Percentiles rank a stretch among this genome's conserved stretches.
Conservation (phyloP, 2,113 vertebrate species). For the Empidonax traillii region DNA sequence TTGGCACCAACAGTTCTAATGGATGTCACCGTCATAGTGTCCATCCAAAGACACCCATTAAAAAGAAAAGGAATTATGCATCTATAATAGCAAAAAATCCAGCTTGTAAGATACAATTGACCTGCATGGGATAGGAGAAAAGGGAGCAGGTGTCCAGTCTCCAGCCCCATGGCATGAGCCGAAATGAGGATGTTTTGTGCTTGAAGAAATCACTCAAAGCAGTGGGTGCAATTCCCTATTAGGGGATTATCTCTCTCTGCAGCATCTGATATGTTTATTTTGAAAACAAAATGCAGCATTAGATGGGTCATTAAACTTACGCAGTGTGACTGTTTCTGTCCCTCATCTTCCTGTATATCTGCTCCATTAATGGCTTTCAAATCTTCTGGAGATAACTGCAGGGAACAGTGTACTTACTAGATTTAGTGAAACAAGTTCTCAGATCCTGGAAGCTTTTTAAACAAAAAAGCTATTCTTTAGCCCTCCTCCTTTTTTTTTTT, state of each 20-base stretch:
- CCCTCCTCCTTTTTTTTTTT: accelerated
- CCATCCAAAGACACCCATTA: neutral
- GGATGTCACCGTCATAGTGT: neutral
- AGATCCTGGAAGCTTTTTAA: neutral
- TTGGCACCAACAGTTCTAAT: neutral
- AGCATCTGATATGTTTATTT: neutral
- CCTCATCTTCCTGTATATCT: neutral
- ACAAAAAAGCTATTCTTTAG: neutral
- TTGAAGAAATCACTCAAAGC: neutral
- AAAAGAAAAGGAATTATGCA: accelerated
- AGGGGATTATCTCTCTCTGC: neutral
- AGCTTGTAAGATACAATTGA: neutral
- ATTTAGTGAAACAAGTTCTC: neutral
- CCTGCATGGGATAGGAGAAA: neutral
- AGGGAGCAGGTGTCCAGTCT: neutral
- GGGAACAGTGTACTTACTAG: neutral
- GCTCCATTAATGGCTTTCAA: neutral
- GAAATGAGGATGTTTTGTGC: neutral
- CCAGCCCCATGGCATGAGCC: neutral
- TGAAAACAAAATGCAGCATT: neutral
- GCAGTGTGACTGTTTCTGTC: neutral
- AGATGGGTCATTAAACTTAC: neutral
- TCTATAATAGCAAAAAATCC: neutral
- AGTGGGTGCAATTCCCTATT: neutral
- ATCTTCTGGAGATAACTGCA: neutral